Base-by-base conservation (phyloP, 2,888 invertebrate genomes). In the Emmelina monodactyla region DNA sequence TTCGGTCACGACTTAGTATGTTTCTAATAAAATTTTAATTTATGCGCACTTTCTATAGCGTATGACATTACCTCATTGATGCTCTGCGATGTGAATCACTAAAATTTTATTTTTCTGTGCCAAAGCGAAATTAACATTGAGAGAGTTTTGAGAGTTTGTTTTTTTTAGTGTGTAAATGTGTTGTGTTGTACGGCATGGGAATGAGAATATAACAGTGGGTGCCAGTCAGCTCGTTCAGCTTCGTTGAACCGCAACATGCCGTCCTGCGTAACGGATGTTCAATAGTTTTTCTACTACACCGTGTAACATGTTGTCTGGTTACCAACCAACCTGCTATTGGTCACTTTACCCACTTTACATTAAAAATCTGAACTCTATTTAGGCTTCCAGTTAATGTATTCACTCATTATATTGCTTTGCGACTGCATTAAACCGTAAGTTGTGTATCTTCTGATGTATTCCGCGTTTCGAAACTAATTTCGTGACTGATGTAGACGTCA, bases 211-310 rank as follows among this genome's bases (percentile, higher is more conserved):
- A 11, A 11, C 9, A 11, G 25, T 3, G 11, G 9, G 25, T 3
- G n/a, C 3, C 55, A 52, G 53, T 52, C 57, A 50, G 54, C 53
- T 45, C 68, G 76, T 78, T 76, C 75, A 65, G 76, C 78, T 76
- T 66, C 76, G 64, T 55, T 73, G 78, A 65, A 67, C 71, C 70
- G 73, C 65, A 57, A 55, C 68, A 45, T 53, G 45, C 64, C 64
- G 64, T 69, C 75, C 73, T 70, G 63, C 58, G 58, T 67, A 64
- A 73, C 76, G 76, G 75, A 71, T 68, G 68, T 64, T 67, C 62
- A 45, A 66, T 67, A 64, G 53, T 53, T 58, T 57, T 53, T 60
- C 25, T 10, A 19, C 4, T 25, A 25, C n/a, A 3, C 25, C 9
- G 11, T 25, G n/a, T 25, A 25, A 25, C 4, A 4, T 10, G 25